Base-by-base conservation (phyloP, 2,797 vertebrate genomes). In the Epinephelus malabaricus region DNA sequence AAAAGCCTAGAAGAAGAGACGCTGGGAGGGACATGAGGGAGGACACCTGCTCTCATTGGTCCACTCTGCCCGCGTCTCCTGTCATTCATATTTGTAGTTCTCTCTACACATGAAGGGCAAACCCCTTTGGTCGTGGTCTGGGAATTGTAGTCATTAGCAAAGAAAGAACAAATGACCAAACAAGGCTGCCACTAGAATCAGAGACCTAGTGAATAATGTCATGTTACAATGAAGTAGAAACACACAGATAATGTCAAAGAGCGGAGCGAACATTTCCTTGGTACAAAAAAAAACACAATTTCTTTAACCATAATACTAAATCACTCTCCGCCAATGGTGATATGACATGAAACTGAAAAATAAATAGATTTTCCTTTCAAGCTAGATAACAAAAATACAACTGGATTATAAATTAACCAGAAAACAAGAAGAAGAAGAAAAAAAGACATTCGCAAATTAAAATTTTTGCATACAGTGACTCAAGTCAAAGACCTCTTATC, bases 331-430 rank as follows among this genome's bases (percentile, higher is more conserved):
- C 54, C 1, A 27, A 82, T 64, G 85, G 69, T 89, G 92, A 91
- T 91, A 93, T 92, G 89, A 94, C 84, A 76, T 78, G 89, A 89
- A 88, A 87, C 86, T 85, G 87, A 93, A 93, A 94, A 95, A 96
- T 95, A 95, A 96, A 96, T 93, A 95, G 77, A 89, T 88, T 86
- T 88, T 85, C 86, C 73, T 91, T 88, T 95, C 91, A 92, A 92
- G 88, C 91, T 94, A 93, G 82, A 92, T 84, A 94, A 94, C 87
- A 93, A 94, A 93, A 89, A 74, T 86, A 91, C 82, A 93, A 89
- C 77, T 92, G 91, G 93, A 94, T 95, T 94, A 95, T 96, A 96
- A 96, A 95, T 96, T 94, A 96, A 95, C 89, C 93, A 87, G 86
- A 88, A 86, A 89, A 88, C 79, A 34, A 34, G 78, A 83, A 7